Conservation (phyloP, 2,888 invertebrate genomes). For the Pristionchus mayeri region DNA sequence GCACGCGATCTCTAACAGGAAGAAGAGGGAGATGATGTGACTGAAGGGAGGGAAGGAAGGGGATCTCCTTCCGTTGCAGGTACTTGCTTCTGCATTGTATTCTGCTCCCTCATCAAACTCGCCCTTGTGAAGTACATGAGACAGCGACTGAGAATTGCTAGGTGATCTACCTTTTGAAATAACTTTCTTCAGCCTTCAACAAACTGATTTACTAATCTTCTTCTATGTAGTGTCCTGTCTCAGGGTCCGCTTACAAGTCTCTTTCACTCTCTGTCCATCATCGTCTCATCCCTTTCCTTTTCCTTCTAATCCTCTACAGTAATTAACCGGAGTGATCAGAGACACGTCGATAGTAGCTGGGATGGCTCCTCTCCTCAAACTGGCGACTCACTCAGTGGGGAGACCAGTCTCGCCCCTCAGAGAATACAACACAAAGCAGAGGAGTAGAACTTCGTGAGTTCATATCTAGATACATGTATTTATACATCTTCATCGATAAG, state of each 20-base stretch:
- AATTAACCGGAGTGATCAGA: slow-evolving; percentile 50
- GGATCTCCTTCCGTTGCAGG: slow-evolving; percentile 44
- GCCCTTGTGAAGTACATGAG: slow-evolving; percentile 74
- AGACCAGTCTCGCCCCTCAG: slow-evolving; percentile 42
- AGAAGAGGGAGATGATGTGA: no score
- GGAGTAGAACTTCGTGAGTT: slow-evolving; percentile 28
- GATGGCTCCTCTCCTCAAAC: slow-evolving; percentile 67
- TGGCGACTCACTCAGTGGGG: slow-evolving; percentile 55
- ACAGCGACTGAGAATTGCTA: slow-evolving; percentile 57
- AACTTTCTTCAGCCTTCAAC: slow-evolving; percentile 51
- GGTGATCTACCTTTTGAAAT: slow-evolving; percentile 37
- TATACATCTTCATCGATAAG: no score
- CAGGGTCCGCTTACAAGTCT: no score
- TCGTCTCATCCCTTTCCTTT: not conserved
- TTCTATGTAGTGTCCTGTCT: not conserved
- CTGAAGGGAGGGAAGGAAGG: no score
- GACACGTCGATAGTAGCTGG: slow-evolving; percentile 73
- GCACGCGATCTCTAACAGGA: no score
- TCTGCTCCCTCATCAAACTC: slow-evolving; percentile 74
- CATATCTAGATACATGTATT: no score
- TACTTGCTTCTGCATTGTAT: slow-evolving; percentile 75
- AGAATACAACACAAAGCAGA: slow-evolving; percentile 45
- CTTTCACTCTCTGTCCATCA: not conserved
- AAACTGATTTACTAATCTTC: not conserved
- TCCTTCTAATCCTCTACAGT: not conserved